Percentiles rank a stretch among this genome's conserved stretches.
Evolutionary conservation across 2,113 vertebrate species (phyloP).

Genomic region (Takifugu bimaculatus): DNA sequence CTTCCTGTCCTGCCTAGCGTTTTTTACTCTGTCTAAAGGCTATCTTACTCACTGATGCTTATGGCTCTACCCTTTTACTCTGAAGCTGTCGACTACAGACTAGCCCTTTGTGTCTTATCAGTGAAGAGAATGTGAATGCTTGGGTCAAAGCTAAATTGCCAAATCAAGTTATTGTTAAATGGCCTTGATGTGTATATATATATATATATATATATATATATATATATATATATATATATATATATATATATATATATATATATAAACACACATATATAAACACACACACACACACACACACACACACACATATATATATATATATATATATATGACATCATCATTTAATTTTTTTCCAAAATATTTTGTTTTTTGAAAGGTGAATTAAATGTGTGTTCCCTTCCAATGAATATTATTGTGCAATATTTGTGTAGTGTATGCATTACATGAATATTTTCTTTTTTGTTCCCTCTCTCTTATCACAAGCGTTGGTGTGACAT

Average conservation of each 20-base stretch:
- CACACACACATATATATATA: not conserved
- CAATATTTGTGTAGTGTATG: conserved; percentile 10
- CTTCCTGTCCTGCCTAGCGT: conserved; percentile 35
- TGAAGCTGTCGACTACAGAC: conserved; percentile 27
- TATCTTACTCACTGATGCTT: conserved; percentile 48
- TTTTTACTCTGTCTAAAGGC: conserved; percentile 59
- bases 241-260: not conserved
- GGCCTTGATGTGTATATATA: conserved; percentile 1
- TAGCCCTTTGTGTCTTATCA: conserved; percentile 35
- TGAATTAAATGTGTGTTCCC: not conserved
- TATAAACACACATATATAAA: not conserved
- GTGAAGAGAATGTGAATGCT: conserved; percentile 11
- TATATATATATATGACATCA: not conserved
- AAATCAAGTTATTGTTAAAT: conserved; percentile 4
- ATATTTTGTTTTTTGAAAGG: not conserved
- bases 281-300: not conserved
- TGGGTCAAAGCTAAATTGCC: not conserved
- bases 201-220: not conserved
- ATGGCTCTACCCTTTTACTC: conserved; percentile 53
- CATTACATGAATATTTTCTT: not conserved
- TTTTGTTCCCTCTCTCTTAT: conserved; percentile 37
- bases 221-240: not conserved
- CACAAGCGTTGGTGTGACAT: conserved; percentile 30
- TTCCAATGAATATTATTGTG: not conserved
- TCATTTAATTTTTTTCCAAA: too few relatives aligned